Evolutionary conservation across 2,797 vertebrate species (phyloP).

Genomic region (Eremophila alpestris): DNA sequence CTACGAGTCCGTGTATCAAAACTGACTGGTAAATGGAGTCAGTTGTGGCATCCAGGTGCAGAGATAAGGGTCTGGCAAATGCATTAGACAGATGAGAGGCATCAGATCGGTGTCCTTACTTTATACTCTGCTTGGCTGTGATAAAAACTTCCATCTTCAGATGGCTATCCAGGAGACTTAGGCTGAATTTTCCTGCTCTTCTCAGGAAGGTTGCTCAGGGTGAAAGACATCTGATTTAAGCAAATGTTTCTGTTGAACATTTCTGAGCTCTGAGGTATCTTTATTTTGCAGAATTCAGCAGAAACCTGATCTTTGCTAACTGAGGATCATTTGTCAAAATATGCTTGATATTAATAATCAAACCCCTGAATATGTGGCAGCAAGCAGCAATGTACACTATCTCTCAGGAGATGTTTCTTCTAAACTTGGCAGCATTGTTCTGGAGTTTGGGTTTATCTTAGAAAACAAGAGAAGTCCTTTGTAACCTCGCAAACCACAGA

Average conservation of each 20-base stretch:
- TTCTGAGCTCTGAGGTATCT: neutral
- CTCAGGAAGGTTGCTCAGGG: slow-evolving; percentile 1
- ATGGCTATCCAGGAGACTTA: neutral
- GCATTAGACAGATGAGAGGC: slow-evolving; percentile 40
- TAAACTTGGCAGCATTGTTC: neutral
- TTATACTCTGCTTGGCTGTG: neutral
- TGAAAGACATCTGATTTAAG: slow-evolving; percentile 37
- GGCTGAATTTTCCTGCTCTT: slow-evolving; percentile 29
- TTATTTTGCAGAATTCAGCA: slow-evolving; percentile 8
- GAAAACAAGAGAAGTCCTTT: neutral
- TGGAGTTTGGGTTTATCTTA: neutral
- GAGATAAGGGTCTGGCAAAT: slow-evolving; percentile 41
- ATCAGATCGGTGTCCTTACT: slow-evolving; percentile 17
- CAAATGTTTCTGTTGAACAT: slow-evolving; percentile 7
- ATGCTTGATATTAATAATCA: neutral
- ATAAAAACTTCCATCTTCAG: slow-evolving; percentile 19
- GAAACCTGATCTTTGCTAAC: neutral
- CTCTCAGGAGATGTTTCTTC: neutral
- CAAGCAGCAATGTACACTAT: neutral
- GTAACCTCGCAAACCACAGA: neutral
- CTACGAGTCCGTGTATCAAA: slow-evolving; percentile 37
- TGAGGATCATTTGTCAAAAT: neutral
- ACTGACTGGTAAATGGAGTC: slow-evolving; percentile 55
- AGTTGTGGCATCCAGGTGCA: slow-evolving; percentile 31
- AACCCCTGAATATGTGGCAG: neutral